Evolutionary conservation across 2,797 vertebrate species (phyloP), one percentile per base, ranked within the genome.

Genomic region (Manis javanica): DNA sequence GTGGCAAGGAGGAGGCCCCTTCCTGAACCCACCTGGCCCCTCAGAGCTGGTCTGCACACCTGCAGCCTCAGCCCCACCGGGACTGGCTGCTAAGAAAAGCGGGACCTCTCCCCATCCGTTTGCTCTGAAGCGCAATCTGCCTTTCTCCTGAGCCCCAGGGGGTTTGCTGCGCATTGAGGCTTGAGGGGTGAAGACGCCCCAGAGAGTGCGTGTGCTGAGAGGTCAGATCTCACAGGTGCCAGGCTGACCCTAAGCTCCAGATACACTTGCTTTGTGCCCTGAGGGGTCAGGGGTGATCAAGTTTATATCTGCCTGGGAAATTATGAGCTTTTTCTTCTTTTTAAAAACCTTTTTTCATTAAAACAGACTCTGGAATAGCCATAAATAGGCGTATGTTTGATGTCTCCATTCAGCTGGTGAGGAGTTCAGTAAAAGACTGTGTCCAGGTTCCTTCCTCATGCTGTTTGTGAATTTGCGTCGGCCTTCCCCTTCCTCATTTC

Each of bases 401-500:
- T 63, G 14, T 81, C 42, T 53, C 74, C 7, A 66, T 5, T 63
- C 0, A 4, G 31, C 37, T 21, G 8, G 11, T 1, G 59, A 26
- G 59, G 23, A 14, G 3, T 13, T n/a, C 19, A 2, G 0, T 24
- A 4, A 31, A 5, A 14, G 7, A 8, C 5, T 6, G n/a, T 3
- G 10, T 42, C 21, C 0, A 0, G 3, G 51, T 46, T 46, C 46
- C 46, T 46, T 12, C 46, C 46, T 12, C 46, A 11, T 12, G 0
- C 11, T 19, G 1, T 3, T 29, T 0, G 37, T 0, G 51, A 37
- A 21, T 92, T 93, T 93, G 90, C 86, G 91, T 94, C 29, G 78
- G 14, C 55, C 82, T 96, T 95, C 95, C 93, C 96, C 88, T 94
- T 96, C 96, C 55, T 89, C 88, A 81, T 97, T 97, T 94, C 96